phyloP scores from a whole-genome alignment of 2,888 invertebrate genomes.

The Protophormia terraenovae region DNA sequence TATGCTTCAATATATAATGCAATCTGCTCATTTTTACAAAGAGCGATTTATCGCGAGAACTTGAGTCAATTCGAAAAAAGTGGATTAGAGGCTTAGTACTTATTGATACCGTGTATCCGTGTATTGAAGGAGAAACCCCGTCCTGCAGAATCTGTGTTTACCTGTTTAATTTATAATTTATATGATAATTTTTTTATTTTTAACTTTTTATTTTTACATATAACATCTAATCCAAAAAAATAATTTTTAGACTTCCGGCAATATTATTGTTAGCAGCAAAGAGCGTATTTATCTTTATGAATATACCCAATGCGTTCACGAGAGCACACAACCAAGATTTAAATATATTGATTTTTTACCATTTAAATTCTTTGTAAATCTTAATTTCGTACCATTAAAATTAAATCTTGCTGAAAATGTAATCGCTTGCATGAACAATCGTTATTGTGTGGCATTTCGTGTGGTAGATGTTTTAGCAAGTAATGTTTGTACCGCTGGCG shows the following conservation, averaged over 20 bases:
- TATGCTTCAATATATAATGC: too few species aligned
- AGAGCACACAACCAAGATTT: conserved; percentile 84
- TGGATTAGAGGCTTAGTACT: too few species aligned
- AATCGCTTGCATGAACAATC: conserved; percentile 84
- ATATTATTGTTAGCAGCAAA: conserved; percentile 78
- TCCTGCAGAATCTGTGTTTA: too few species aligned
- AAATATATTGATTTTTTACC: conserved; percentile 88
- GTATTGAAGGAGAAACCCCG: too few species aligned
- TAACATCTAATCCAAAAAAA: too few species aligned
- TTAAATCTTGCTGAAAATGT: conserved; percentile 87
- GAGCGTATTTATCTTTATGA: conserved; percentile 83
- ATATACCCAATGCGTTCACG: conserved; percentile 86
- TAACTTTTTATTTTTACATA: too few species aligned
- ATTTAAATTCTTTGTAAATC: conserved; percentile 85
- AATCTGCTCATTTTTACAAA: too few species aligned
- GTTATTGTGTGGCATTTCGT: conserved; percentile 85
- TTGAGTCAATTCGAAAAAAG: too few species aligned
- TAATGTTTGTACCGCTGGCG: conserved; percentile 65
- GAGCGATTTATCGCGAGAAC: too few species aligned
- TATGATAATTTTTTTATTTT: too few species aligned
- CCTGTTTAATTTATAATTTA: too few species aligned
- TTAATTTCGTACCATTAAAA: conserved; percentile 84
- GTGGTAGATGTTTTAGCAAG: conserved; percentile 79
- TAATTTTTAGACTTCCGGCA: conserved; percentile 76
- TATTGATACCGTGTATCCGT: too few species aligned